A percentile compares a stretch with the other conserved stretches of the same genome.
These are phyloP conservation scores for Oncopeltus fasciatus DNA, from an alignment of 1,140 invertebrate genomes.

Conservation along the genomic window DNA sequence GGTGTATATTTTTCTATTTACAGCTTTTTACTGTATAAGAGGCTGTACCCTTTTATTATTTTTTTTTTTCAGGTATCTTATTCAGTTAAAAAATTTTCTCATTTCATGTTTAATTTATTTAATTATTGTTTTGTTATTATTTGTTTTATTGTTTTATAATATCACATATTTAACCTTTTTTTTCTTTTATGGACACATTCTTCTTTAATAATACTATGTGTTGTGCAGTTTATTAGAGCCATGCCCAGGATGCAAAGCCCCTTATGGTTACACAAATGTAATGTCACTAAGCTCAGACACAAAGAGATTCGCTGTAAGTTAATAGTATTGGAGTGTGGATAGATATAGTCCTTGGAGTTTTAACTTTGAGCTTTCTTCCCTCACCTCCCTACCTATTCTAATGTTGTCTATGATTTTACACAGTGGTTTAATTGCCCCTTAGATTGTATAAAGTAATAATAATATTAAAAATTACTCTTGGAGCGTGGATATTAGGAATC, in stretches of 20 bases:
- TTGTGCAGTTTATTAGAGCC: constrained; percentile 52
- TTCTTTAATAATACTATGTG: background rate
- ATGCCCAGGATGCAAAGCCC: constrained; percentile 70
- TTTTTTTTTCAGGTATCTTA: background rate
- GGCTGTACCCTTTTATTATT: background rate
- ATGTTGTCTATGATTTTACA: too few relatives aligned
- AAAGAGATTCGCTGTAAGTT: constrained; percentile 46
- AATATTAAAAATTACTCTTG: too few relatives aligned
- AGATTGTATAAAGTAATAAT: too few relatives aligned
- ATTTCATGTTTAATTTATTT: background rate
- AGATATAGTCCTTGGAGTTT: constrained; percentile 74
- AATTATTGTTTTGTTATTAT: background rate
- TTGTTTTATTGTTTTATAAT: background rate
- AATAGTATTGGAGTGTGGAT: constrained; percentile 32
- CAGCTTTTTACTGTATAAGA: background rate
- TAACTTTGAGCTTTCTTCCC: constrained; percentile 79
- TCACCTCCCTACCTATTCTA: background rate
- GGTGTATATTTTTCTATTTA: background rate
- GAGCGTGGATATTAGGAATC: too few relatives aligned
- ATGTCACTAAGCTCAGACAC: constrained; percentile 78
- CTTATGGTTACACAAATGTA: constrained; percentile 87
- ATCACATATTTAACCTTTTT: background rate
- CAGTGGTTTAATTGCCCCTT: too few relatives aligned
- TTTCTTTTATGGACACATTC: background rate
- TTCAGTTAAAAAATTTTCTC: too few relatives aligned